Percentiles rank a stretch among this genome's conserved stretches.
Evolutionary conservation across 2,797 vertebrate genomes (phyloP).

Genomic region (Eleutherodactylus coqui): DNA sequence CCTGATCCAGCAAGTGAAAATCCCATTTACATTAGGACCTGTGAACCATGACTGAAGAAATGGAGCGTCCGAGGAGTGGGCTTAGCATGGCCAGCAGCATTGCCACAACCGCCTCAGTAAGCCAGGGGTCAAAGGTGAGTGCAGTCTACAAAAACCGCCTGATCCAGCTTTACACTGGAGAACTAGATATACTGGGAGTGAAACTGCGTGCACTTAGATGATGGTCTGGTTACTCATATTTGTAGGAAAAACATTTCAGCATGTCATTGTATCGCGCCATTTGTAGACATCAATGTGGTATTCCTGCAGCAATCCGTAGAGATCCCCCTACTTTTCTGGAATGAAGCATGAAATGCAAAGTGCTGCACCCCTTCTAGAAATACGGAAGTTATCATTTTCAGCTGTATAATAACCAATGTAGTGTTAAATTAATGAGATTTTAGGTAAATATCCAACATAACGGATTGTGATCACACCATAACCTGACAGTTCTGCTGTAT

Average conservation of each 20-base stretch:
- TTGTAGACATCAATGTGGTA: background rate
- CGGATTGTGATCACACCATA: background rate
- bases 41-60: constrained; percentile 81
- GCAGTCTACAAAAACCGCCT: background rate
- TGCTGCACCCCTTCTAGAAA: too few relatives aligned
- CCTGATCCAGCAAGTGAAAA: constrained; percentile 34
- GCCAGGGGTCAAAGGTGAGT: constrained; percentile 75
- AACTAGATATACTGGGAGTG: background rate
- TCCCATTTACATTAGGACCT: background rate
- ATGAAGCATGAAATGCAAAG: too few relatives aligned
- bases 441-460: too few relatives aligned
- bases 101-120: constrained; percentile 82
- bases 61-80: constrained; percentile 78
- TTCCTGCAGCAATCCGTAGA: too few relatives aligned
- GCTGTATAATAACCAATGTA: background rate
- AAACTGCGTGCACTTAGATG: background rate
- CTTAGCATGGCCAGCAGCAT: constrained; percentile 83
- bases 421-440: background rate
- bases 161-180: background rate
- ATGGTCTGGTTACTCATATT: background rate
- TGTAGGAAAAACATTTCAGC: background rate
- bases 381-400: background rate
- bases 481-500: background rate
- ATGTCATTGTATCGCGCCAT: background rate
- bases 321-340: too few relatives aligned